Percentiles rank a stretch among this genome's conserved stretches.
Conservation (phyloP, 1,140 invertebrate species). For the Zaprionus kolodkinae region DNA sequence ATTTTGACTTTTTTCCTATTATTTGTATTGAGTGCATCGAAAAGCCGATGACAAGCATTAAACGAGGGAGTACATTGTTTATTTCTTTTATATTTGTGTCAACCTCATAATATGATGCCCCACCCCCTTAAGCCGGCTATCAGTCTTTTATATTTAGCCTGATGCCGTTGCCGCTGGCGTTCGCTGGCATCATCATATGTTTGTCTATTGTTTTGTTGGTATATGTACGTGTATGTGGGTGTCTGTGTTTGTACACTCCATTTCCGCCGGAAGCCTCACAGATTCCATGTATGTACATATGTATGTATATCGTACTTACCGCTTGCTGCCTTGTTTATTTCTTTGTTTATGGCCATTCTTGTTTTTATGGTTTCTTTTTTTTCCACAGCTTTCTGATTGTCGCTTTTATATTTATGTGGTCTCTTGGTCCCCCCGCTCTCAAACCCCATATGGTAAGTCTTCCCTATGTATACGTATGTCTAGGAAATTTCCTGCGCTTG, state of each 20-base stretch:
- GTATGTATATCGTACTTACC: slow-evolving; percentile 58
- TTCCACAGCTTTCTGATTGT: slow-evolving; percentile 65
- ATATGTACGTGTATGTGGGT: not conserved
- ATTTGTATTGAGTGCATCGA: slow-evolving; percentile 19
- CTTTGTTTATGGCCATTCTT: slow-evolving; percentile 73
- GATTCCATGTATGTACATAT: slow-evolving; percentile 26
- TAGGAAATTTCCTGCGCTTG: slow-evolving; percentile 26
- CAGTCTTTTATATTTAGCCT: slow-evolving; percentile 65
- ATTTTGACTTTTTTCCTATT: slow-evolving; percentile 14
- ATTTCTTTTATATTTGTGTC: slow-evolving; percentile 65
- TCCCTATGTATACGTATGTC: slow-evolving; percentile 7
- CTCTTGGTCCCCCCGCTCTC: slow-evolving; percentile 40
- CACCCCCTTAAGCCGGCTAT: slow-evolving; percentile 65
- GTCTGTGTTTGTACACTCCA: slow-evolving; percentile 46
- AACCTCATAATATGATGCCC: slow-evolving; percentile 72
- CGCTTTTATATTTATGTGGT: slow-evolving; percentile 75
- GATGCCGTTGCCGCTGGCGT: slow-evolving; percentile 44
- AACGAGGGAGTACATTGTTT: slow-evolving; percentile 48
- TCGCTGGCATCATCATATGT: slow-evolving; percentile 56
- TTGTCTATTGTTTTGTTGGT: slow-evolving; percentile 56
- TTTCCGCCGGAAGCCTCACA: slow-evolving; percentile 75
- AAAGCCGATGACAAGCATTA: slow-evolving; percentile 45
- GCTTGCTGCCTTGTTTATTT: slow-evolving; percentile 75
- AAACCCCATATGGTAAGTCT: slow-evolving; percentile 65
- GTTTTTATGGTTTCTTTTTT: slow-evolving; percentile 51